Evolutionary conservation across 1,140 invertebrate species (phyloP), one percentile per base, ranked within the genome.

Genomic region (Apis cerana): DNA sequence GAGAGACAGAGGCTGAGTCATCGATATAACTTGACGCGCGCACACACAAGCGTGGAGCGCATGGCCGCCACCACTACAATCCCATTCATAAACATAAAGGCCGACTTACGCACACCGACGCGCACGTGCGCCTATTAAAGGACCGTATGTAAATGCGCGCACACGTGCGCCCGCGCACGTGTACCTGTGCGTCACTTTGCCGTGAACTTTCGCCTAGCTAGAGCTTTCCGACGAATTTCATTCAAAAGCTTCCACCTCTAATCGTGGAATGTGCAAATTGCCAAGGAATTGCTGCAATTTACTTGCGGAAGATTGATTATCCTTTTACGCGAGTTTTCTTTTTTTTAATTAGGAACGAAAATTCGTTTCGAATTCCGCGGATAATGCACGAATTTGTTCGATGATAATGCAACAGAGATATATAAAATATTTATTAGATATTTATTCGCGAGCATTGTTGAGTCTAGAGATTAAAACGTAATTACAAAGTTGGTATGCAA

Each of bases 11-110:
- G 79, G 59, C 83, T 88, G 87, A 88, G 86, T 88, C 87, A 88
- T 88, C 87, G 65, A 88, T 88, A 88, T 88, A 88, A 88, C 87
- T 88, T 88, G 81, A 87, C 86, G 82, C 84, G 85, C 86, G 86
- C 71, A 82, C 85, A 75, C 79, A 76, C 65, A 7, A 13, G 15
- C 54, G 54, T 5, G 7, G 54, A 67, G 48, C 65, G 61, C 67
- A 58, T 33, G 56, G 43, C 65, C 75, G 78, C 48, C 67, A 87
- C 87, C 68, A 88, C 86, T 85, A 88, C 87, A 88, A 68, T 75
- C 67, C 81, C 87, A 88, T 88, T 88, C 87, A 88, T 85, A 70
- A 88, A 72, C 76, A 68, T 76, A 74, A 72, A 75, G 79, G 69
- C 82, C 70, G 78, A 84, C 77, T 76, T 71, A 84, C 78, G 59